phyloP scores from a whole-genome alignment of 2,797 vertebrate species.

The Coccyzus lansbergi region DNA sequence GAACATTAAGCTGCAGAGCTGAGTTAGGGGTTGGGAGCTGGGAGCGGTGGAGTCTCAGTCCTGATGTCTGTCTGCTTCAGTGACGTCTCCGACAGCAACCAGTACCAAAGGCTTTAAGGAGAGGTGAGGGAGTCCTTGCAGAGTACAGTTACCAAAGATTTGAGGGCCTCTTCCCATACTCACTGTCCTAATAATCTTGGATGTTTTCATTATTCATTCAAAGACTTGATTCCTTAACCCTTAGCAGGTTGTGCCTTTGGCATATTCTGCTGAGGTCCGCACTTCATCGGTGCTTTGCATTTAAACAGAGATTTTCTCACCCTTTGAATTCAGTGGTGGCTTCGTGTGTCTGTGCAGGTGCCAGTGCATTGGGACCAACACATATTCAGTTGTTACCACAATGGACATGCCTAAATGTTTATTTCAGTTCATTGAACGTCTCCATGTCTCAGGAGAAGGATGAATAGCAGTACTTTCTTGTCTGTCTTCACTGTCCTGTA shows the following conservation, averaged over 20 bases:
- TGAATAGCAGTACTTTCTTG: not conserved
- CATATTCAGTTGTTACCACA: not conserved
- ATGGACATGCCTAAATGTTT: not conserved
- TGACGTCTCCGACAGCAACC: not conserved
- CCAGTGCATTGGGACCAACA: not conserved
- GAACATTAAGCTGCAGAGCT: not conserved
- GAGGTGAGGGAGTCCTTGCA: not conserved
- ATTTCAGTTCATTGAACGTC: not conserved
- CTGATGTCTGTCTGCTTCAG: not conserved
- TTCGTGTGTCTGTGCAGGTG: not conserved
- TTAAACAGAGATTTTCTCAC: not conserved
- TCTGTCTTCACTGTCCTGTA: not conserved
- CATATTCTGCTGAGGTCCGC: not conserved
- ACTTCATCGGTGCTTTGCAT: not conserved
- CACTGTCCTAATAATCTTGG: no score
- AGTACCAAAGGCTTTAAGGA: fast-evolving
- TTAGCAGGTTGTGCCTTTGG: not conserved
- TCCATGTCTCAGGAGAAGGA: not conserved
- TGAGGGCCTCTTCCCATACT: not conserved
- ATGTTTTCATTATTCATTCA: not conserved
- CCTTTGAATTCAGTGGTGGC: not conserved
- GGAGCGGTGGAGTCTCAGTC: not conserved
- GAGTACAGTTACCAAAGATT: not conserved
- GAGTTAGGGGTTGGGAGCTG: not conserved
- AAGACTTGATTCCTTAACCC: not conserved